Conservation (phyloP, 2,797 vertebrate species). For the Podargus strigoides region DNA sequence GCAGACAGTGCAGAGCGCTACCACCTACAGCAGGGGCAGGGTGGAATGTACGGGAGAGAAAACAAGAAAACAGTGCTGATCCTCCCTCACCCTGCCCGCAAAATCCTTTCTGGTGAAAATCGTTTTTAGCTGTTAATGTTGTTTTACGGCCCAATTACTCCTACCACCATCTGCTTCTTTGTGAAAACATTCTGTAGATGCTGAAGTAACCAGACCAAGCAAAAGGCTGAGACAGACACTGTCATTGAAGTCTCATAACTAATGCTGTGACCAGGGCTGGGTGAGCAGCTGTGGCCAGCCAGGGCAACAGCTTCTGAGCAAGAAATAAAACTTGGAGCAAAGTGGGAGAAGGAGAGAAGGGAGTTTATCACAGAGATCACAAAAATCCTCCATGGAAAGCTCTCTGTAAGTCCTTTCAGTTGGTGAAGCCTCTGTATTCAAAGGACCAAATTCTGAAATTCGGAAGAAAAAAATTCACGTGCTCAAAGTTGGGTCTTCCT, state of each 20-base stretch:
- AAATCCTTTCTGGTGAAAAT: conserved; percentile 47
- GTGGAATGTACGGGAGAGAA: conserved; percentile 21
- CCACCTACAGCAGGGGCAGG: conserved; percentile 56
- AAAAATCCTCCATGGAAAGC: neutral
- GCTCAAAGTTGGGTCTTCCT: neutral
- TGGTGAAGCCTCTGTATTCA: neutral
- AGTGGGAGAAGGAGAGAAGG: neutral
- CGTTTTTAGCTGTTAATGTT: conserved; percentile 37
- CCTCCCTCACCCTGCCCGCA: neutral
- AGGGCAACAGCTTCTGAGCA: neutral
- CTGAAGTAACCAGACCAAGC: conserved; percentile 58
- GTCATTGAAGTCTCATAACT: conserved; percentile 10
- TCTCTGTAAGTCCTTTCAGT: neutral
- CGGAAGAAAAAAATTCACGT: neutral
- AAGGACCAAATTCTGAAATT: neutral
- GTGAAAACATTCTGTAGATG: conserved; percentile 68
- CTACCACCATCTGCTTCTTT: conserved; percentile 69
- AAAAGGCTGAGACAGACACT: conserved; percentile 44
- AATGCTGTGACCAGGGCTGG: conserved; percentile 11
- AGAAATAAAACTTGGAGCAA: conserved; percentile 9
- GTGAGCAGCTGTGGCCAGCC: neutral
- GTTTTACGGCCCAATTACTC: conserved; percentile 64
- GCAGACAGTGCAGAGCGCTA: neutral
- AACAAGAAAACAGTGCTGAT: conserved; percentile 25
- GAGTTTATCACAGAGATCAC: neutral